phyloP scores from a whole-genome alignment of 2,888 invertebrate genomes.

The Drosophila infuscata region DNA sequence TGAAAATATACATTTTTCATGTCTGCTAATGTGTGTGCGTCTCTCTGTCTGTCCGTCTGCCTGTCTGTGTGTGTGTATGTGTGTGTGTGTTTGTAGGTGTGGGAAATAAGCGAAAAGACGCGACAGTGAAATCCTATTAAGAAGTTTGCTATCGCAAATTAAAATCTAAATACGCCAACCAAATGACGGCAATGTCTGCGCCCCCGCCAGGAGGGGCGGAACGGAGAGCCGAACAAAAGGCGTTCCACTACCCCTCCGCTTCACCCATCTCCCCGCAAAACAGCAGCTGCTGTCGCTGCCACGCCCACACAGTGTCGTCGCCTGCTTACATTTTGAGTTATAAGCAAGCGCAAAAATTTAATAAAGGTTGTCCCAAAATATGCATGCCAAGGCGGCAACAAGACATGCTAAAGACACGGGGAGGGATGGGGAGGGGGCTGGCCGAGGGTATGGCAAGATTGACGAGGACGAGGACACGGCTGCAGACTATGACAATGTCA shows the following conservation, averaged over 20 bases:
- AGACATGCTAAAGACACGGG: slow-evolving; percentile 25
- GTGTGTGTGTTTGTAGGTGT: slow-evolving; percentile 22
- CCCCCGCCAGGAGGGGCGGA: slow-evolving; percentile 16
- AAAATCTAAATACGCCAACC: slow-evolving; percentile 79
- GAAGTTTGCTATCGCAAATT: slow-evolving; percentile 81
- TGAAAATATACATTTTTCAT: slow-evolving; percentile 65
- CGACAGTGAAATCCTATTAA: slow-evolving; percentile 81
- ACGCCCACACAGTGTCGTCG: slow-evolving; percentile 35
- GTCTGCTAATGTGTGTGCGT: slow-evolving; percentile 55
- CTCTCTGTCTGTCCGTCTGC: slow-evolving; percentile 3
- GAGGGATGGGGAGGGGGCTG: background rate
- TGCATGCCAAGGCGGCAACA: slow-evolving; percentile 32
- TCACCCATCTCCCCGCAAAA: background rate
- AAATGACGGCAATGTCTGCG: slow-evolving; percentile 73
- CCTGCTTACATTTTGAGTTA: slow-evolving; percentile 78
- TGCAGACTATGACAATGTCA: slow-evolving; percentile 77
- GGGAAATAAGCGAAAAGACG: slow-evolving; percentile 28
- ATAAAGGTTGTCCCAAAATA: slow-evolving; percentile 70
- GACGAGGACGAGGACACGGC: slow-evolving; percentile 29
- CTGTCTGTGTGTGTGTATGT: slow-evolving; percentile 20
- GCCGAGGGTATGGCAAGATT: slow-evolving; percentile 8
- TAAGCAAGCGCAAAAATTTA: slow-evolving; percentile 80
- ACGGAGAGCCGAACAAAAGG: slow-evolving; percentile 44
- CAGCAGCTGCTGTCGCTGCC: slow-evolving; percentile 22
- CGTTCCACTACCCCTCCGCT: slow-evolving; percentile 15